Base-by-base conservation (phyloP, 2,113 vertebrate species). In the Peromyscus leucopus region DNA sequence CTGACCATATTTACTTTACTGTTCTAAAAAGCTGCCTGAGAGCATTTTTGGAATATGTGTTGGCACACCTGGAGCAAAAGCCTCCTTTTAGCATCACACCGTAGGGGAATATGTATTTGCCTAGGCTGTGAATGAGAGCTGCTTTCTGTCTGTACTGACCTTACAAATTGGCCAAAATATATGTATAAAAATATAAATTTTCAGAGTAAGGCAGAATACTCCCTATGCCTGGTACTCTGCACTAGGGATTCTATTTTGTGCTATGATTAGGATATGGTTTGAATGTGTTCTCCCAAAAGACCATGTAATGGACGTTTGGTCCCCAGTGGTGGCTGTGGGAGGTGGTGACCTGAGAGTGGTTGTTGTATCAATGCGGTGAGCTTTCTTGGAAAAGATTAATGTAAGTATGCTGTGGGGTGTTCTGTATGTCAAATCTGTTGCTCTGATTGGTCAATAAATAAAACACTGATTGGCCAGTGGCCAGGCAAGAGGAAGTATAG, bases 1-100 rank as follows among this genome's bases (percentile, higher is more conserved):
- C 90, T 87, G 17, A 89, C 91, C 90, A 12, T n/a, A 92, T 79
- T 94, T 7, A 69, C 11, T 86, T 65, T 46, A 69, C 5, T 69
- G 42, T 22, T 22, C 46, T 21, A 90, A 75, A 93, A 89, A 96
- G 83, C 69, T 59, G 67, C 12, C 28, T 63, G 86, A 24, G 33
- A 69, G 93, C 42, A 3, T 2, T 33, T 93, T 57, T 51, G 71
- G 46, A 59, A 57, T 83, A 28, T 26, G 12, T 9, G 3, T 67
- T 88, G n/a, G 24, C 17, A 13, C 39, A 31, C 26, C n/a, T 4
- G 69, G 93, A 89, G 71, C 22, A 17, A 10, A 19, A 75, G 26
- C 48, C 24, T 42, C 46, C 48, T 51, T 51, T 86, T 28, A 82
- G 57, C 7, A 7, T 57, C 2, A 1, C 4, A 22, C 10, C 13